Conservation (phyloP, 2,113 vertebrate genomes). For the Suncus etruscus region DNA sequence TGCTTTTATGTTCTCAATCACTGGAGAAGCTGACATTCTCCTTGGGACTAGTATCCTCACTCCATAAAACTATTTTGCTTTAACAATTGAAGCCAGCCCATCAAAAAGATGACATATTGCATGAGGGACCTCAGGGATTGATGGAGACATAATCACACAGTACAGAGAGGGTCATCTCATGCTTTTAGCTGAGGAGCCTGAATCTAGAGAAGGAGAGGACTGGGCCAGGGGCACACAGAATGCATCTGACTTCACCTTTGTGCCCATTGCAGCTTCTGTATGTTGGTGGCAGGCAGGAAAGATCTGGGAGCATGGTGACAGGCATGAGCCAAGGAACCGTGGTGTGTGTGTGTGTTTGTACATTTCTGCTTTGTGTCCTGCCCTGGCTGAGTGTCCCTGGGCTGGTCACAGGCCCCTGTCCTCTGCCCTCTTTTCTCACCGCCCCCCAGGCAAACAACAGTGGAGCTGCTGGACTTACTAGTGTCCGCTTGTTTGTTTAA, state of each 20-base stretch:
- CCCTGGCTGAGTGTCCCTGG: not conserved
- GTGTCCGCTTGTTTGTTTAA: slow-evolving; percentile 65
- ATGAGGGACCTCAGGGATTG: not conserved
- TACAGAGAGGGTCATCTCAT: not conserved
- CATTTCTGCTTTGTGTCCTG: not conserved
- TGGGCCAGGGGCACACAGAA: not conserved
- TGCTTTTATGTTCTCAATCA: too few relatives aligned
- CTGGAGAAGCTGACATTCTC: too few relatives aligned
- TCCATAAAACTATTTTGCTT: too few relatives aligned
- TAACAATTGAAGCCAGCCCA: too few relatives aligned
- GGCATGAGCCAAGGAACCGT: not conserved
- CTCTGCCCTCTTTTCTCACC: not conserved
- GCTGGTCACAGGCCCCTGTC: slow-evolving; percentile 40
- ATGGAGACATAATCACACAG: not conserved
- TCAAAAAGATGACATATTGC: not conserved
- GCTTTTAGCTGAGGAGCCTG: slow-evolving; percentile 1
- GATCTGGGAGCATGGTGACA: not conserved
- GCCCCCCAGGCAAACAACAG: not conserved
- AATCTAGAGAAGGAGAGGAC: not conserved
- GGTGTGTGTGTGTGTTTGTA: too few relatives aligned
- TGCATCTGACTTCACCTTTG: not conserved
- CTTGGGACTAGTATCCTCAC: too few relatives aligned
- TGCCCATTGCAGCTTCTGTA: not conserved
- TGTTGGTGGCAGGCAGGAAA: not conserved
- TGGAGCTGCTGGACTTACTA: not conserved